Conservation (phyloP, 1,140 invertebrate species). For the Ceratosolen solmsi region DNA sequence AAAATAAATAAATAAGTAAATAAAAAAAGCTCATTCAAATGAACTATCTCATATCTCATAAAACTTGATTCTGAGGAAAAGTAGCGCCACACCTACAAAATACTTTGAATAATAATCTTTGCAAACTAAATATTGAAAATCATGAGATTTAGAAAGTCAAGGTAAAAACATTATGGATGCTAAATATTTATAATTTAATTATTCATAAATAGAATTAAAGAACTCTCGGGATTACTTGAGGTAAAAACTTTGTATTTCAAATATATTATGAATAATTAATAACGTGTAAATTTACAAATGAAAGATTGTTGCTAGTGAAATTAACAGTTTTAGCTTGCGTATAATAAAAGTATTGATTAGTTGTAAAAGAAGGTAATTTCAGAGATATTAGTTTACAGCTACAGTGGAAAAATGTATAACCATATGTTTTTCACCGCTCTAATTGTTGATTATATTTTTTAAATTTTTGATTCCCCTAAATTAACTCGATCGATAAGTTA, state of each 20-base stretch:
- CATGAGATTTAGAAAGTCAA: conserved; percentile 8
- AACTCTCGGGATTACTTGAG: neutral
- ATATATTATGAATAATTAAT: neutral
- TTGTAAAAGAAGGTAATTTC: too few relatives aligned
- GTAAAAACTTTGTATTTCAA: neutral
- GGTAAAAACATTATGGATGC: conserved; percentile 10
- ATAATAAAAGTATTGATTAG: too few relatives aligned
- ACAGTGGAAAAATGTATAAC: too few relatives aligned
- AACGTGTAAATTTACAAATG: too few relatives aligned
- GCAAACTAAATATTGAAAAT: conserved; percentile 22
- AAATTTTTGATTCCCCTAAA: too few relatives aligned
- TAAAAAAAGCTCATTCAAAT: neutral
- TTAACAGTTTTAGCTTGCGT: too few relatives aligned
- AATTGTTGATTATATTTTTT: too few relatives aligned
- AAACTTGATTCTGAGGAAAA: conserved; percentile 15
- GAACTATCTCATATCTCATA: conserved; percentile 5
- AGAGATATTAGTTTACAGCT: too few relatives aligned
- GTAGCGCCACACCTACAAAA: conserved; percentile 23
- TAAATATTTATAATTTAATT: conserved; percentile 21
- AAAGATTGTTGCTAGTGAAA: too few relatives aligned
- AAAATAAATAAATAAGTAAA: too few relatives aligned
- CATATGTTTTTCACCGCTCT: too few relatives aligned
- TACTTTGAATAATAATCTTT: conserved; percentile 3
- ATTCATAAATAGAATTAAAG: conserved; percentile 9
- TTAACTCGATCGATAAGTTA: too few relatives aligned